Evolutionary conservation across 2,888 invertebrate species (phyloP).

Genomic region (Nesidiocoris tenuis): DNA sequence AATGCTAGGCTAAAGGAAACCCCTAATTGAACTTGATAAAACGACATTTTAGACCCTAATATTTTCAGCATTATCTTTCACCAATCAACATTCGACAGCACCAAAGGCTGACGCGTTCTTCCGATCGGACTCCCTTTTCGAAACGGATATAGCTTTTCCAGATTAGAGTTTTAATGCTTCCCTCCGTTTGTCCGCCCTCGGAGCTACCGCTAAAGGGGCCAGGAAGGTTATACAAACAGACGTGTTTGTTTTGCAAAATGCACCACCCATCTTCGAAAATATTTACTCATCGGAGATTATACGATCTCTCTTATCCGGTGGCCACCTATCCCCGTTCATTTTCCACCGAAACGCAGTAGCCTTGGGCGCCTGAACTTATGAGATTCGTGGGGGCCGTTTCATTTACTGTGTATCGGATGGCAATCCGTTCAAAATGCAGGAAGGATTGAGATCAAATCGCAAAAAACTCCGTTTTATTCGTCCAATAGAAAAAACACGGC

Average conservation of each 20-base stretch:
- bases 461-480: no score
- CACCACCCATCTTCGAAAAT: slow-evolving; percentile 39
- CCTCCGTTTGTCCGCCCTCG: background rate
- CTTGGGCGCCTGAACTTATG: background rate
- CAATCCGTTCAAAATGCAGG: no score
- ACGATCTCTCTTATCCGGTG: slow-evolving; percentile 1
- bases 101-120: no score
- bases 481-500: no score
- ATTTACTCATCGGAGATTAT: slow-evolving; percentile 32
- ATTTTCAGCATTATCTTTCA: no score
- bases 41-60: no score
- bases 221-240: slow-evolving; percentile 34
- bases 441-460: no score
- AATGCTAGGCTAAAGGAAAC: no score
- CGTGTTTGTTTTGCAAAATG: slow-evolving; percentile 43
- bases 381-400: background rate
- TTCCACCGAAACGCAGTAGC: background rate
- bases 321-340: background rate
- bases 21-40: no score
- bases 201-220: background rate
- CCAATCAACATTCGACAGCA: no score
- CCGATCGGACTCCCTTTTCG: no score
- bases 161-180: slow-evolving; percentile 32
- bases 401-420: no score
- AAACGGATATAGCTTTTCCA: slow-evolving; percentile 4